Evolutionary conservation across 2,797 vertebrate genomes (phyloP).

Genomic region (Alcedo quadribrachys): DNA sequence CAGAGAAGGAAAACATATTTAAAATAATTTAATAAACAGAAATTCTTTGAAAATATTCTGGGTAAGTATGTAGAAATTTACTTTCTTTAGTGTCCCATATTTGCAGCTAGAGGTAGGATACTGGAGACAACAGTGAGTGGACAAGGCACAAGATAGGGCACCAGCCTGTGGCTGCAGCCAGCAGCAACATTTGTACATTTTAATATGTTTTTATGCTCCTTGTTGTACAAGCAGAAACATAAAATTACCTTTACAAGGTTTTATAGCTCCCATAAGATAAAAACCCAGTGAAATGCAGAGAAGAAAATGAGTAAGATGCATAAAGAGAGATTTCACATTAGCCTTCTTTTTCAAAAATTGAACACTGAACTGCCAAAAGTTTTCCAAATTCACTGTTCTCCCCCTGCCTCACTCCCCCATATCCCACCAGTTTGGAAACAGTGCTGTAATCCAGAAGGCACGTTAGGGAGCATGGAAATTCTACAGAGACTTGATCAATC

Average conservation of each 20-base stretch:
- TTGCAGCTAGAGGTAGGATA: not conserved
- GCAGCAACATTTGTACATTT: not conserved
- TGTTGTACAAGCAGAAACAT: not conserved
- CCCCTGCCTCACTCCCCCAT: not conserved
- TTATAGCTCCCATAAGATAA: not conserved
- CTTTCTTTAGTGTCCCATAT: not conserved
- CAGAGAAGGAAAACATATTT: not conserved
- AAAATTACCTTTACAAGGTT: not conserved
- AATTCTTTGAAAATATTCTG: not conserved
- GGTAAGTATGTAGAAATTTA: not conserved
- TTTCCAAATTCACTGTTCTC: not conserved
- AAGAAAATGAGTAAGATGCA: not conserved
- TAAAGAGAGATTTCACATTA: not conserved
- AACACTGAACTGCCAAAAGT: not conserved
- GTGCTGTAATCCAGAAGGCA: not conserved
- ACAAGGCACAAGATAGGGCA: not conserved
- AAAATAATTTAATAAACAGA: not conserved
- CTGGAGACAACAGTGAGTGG: rapidly evolving
- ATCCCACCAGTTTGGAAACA: not conserved
- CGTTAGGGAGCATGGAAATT: not conserved
- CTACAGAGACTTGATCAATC: not conserved
- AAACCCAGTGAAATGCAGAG: not conserved
- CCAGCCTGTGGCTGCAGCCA: not conserved
- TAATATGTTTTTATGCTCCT: not conserved
- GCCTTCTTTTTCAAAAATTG: not conserved